phyloP scores from a whole-genome alignment of 2,888 invertebrate genomes.

The Stenichneumon culpator region DNA sequence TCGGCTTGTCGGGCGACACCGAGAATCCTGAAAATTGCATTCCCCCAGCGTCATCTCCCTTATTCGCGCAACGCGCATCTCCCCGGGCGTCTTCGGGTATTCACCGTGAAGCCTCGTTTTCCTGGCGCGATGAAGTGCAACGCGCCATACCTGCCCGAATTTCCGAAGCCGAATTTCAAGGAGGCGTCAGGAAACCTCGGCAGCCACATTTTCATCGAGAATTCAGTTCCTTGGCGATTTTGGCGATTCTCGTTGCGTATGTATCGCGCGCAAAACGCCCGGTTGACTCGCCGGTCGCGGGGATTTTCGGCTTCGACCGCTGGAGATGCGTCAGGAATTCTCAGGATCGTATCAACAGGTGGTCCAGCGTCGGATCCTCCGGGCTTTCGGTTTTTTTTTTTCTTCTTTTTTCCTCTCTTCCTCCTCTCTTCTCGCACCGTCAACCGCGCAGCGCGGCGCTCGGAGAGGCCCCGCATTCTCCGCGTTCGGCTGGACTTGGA shows the following conservation, averaged over 20 bases:
- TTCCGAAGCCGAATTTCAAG: neutral
- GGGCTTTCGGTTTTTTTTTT: constrained; percentile 69
- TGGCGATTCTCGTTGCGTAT: neutral
- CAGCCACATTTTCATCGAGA: constrained; percentile 7
- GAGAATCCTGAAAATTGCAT: constrained; percentile 83
- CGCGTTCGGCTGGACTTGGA: constrained; percentile 43
- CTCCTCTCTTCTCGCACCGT: constrained; percentile 59
- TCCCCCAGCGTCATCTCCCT: constrained; percentile 71
- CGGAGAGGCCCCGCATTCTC: constrained; percentile 42
- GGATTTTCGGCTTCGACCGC: constrained; percentile 67
- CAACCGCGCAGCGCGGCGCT: constrained; percentile 30
- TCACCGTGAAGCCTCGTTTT: neutral
- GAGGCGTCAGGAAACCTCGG: neutral
- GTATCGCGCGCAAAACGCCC: constrained; percentile 62
- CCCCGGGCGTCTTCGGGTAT: neutral
- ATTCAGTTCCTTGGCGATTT: constrained; percentile 11
- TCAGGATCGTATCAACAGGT: constrained; percentile 80
- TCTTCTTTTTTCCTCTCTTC: constrained; percentile 61
- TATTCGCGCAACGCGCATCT: constrained; percentile 20
- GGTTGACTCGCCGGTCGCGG: constrained; percentile 43
- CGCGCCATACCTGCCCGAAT: neutral
- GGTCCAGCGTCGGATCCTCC: constrained; percentile 68
- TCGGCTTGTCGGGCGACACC: constrained; percentile 54
- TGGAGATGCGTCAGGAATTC: constrained; percentile 76
- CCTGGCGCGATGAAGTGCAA: neutral